phyloP scores from a whole-genome alignment of 1,140 invertebrate genomes.

The Euschistus heros region DNA sequence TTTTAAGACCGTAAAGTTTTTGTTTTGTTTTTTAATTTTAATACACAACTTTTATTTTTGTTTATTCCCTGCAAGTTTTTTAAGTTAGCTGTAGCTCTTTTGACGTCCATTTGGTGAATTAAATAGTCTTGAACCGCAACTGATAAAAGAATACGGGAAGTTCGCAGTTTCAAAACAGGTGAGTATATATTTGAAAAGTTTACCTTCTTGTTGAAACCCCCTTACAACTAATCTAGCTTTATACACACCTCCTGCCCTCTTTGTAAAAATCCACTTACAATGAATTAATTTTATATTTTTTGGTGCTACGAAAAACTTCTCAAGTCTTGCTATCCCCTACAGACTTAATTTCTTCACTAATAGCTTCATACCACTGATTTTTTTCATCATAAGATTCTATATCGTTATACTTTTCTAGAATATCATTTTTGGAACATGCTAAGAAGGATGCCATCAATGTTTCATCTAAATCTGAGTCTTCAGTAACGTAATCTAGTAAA shows the following conservation, averaged over 20 bases:
- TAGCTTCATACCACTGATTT: neutral
- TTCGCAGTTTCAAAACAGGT: slow-evolving; percentile 28
- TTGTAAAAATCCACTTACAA: slow-evolving; percentile 26
- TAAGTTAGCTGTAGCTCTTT: too few relatives aligned
- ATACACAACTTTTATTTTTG: too few relatives aligned
- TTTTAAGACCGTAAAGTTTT: neutral
- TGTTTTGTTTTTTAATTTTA: too few relatives aligned
- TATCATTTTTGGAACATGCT: too few relatives aligned
- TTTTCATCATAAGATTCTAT: slow-evolving; percentile 4
- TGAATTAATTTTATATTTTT: neutral
- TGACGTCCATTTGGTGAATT: slow-evolving; percentile 33
- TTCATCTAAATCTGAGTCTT: too few relatives aligned
- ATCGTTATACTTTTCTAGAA: too few relatives aligned
- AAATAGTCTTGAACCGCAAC: slow-evolving; percentile 28
- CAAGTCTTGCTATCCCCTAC: neutral
- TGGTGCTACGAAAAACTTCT: neutral
- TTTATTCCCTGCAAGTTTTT: too few relatives aligned
- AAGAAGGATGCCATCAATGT: too few relatives aligned
- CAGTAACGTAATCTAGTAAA: too few relatives aligned
- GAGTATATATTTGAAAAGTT: slow-evolving; percentile 26
- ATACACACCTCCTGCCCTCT: slow-evolving; percentile 22
- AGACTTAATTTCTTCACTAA: neutral
- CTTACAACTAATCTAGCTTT: slow-evolving; percentile 25
- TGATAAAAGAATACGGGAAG: slow-evolving; percentile 28
- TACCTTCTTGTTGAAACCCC: slow-evolving; percentile 30